Conservation (phyloP, 1,140 invertebrate genomes). For the Philotrypesis tridentata region DNA sequence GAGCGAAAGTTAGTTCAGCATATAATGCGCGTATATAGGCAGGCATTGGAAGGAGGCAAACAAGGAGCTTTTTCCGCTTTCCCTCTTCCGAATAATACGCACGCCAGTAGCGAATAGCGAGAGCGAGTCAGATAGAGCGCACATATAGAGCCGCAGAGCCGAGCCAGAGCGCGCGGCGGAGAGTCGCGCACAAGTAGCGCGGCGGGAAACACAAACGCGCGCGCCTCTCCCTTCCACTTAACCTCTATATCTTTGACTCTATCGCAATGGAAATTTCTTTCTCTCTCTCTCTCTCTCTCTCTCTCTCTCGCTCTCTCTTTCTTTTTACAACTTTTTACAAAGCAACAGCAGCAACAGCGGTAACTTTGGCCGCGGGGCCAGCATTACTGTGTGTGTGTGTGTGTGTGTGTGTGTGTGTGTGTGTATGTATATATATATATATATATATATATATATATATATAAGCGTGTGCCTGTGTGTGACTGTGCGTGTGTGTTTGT, state of each 20-base stretch:
- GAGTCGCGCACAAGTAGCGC: background rate
- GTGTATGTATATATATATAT: too few relatives aligned
- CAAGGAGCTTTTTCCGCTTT: background rate
- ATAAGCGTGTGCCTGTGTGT: too few relatives aligned
- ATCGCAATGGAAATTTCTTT: constrained; percentile 4
- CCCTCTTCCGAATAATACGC: background rate
- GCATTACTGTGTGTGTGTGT: background rate
- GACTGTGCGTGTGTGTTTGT: background rate
- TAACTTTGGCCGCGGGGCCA: background rate
- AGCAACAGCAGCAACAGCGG: background rate
- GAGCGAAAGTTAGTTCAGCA: too few relatives aligned
- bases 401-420: too few relatives aligned
- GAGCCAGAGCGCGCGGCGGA: background rate
- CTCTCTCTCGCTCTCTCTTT: too few relatives aligned
- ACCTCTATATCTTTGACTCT: constrained; percentile 16
- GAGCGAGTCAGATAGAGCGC: too few relatives aligned
- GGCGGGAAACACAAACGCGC: background rate
- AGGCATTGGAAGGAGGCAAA: background rate
- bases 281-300: background rate
- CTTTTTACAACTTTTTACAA: too few relatives aligned
- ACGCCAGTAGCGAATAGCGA: background rate
- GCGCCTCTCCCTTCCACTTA: background rate
- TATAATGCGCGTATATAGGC: background rate
- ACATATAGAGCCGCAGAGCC: too few relatives aligned
- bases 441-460: too few relatives aligned